phyloP scores from a whole-genome alignment of 1,140 invertebrate genomes.

The Plodia interpunctella region DNA sequence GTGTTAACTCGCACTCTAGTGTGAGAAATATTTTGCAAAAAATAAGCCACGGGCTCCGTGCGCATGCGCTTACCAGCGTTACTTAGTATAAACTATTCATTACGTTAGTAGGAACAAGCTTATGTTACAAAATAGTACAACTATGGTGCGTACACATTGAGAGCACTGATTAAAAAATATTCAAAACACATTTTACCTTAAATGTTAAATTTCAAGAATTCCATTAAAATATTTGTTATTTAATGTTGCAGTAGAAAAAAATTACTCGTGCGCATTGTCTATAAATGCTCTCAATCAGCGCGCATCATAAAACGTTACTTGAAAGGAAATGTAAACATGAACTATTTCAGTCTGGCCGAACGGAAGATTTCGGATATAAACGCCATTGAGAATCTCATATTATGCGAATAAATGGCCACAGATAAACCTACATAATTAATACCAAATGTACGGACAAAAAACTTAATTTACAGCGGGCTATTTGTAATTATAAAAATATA shows the following conservation, averaged over 20 bases:
- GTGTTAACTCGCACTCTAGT: too few species aligned
- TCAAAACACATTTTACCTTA: neutral
- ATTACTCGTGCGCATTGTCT: too few species aligned
- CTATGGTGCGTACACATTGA: neutral
- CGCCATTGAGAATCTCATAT: too few species aligned
- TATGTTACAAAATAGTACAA: neutral
- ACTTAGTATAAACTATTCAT: neutral
- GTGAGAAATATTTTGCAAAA: too few species aligned
- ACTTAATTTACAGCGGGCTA: neutral
- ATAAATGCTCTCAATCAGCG: neutral
- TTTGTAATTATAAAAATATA: constrained; percentile 15
- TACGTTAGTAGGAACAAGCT: constrained; percentile 26
- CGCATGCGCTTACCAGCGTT: too few species aligned
- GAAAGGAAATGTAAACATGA: constrained; percentile 10
- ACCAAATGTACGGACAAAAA: neutral
- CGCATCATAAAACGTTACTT: neutral
- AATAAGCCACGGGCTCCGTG: too few species aligned
- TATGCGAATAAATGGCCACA: too few species aligned
- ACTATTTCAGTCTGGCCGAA: constrained; percentile 41
- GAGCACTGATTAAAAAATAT: neutral
- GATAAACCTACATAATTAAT: too few species aligned
- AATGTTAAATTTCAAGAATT: too few species aligned
- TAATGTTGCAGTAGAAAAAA: too few species aligned
- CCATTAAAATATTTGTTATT: too few species aligned
- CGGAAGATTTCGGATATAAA: constrained; percentile 21